Evolutionary conservation across 2,113 vertebrate genomes (phyloP).

Genomic region (Psittacara wagleri): DNA sequence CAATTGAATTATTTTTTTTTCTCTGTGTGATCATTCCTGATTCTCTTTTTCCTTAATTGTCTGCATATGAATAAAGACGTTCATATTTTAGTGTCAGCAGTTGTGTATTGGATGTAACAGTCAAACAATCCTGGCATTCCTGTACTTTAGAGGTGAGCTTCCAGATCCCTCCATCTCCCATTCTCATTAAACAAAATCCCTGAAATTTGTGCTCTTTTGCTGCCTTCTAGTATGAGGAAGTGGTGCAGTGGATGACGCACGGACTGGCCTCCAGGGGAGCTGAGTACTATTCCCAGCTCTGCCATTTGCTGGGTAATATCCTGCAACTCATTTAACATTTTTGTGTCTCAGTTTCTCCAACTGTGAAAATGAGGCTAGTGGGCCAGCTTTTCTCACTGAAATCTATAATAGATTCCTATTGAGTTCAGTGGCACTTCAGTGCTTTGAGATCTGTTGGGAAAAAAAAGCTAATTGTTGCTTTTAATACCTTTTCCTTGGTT

Average conservation of each 20-base stretch:
- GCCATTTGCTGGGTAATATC: constrained; percentile 39
- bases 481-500: constrained; percentile 16
- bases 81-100: background rate
- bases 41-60: background rate
- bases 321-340: constrained; percentile 13
- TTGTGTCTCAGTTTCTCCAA: constrained; percentile 26
- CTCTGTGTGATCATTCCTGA: background rate
- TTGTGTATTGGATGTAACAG: background rate
- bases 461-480: background rate
- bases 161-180: constrained; percentile 10
- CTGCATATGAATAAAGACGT: constrained; percentile 7
- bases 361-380: constrained; percentile 6
- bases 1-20: background rate
- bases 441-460: background rate
- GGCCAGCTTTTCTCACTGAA: background rate
- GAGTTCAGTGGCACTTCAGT: background rate
- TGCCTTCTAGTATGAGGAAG: constrained; percentile 36
- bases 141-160: constrained; percentile 6
- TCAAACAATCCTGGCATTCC: background rate
- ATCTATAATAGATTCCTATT: background rate
- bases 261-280: background rate
- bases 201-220: constrained; percentile 6
- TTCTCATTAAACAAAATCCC: constrained; percentile 41
- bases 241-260: background rate
- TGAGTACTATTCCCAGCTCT: constrained; percentile 32